Evolutionary conservation across 2,113 vertebrate species (phyloP).

Genomic region (Grantiella picta): DNA sequence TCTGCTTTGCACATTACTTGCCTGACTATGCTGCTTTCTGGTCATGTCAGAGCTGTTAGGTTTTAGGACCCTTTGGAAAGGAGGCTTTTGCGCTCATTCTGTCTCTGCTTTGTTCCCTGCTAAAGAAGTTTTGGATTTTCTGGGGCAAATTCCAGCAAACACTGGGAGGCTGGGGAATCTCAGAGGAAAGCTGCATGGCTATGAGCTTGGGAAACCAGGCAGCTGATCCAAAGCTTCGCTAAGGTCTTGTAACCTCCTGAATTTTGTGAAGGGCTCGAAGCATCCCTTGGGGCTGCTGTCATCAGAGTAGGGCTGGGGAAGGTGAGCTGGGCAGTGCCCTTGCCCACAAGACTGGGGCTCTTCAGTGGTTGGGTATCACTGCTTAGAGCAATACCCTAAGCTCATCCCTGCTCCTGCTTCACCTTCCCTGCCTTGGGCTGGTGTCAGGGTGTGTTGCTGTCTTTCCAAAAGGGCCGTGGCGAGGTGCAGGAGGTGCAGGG

Average conservation of each 20-base stretch:
- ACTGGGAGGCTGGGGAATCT: neutral
- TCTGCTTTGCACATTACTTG: neutral
- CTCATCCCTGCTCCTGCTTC: neutral
- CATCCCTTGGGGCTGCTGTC: neutral
- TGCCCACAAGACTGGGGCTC: neutral
- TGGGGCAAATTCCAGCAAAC: neutral
- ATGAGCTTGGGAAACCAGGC: neutral
- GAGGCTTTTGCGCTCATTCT: neutral
- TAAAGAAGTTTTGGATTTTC: neutral
- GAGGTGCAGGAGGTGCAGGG: neutral
- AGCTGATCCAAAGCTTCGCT: neutral
- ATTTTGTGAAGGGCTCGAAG: neutral
- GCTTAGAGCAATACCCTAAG: neutral
- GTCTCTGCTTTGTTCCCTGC: neutral
- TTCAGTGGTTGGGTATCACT: accelerated
- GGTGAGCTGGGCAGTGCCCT: neutral
- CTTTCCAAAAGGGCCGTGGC: accelerated
- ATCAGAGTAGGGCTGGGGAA: neutral
- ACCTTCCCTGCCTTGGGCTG: neutral
- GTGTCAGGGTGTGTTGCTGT: neutral
- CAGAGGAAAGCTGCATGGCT: neutral
- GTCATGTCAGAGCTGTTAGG: neutral
- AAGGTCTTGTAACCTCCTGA: neutral
- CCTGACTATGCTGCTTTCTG: neutral
- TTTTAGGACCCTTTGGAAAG: neutral